A percentile compares a stretch with the other conserved stretches of the same genome.
Evolutionary conservation across 2,797 vertebrate genomes (phyloP).

Genomic region (Spheniscus humboldti): DNA sequence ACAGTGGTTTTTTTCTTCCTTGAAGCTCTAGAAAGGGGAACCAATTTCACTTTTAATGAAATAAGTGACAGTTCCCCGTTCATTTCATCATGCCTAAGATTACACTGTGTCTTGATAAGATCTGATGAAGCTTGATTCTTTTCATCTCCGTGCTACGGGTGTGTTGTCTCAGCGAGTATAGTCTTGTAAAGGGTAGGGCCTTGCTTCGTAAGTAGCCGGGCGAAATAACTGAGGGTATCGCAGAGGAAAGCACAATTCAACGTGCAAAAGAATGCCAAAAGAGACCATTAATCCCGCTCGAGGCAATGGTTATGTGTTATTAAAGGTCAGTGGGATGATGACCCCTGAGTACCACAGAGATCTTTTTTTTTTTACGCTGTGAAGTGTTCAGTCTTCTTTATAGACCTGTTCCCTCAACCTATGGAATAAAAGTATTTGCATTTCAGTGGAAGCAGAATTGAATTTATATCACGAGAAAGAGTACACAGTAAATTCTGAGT

Average conservation of each 20-base stretch:
- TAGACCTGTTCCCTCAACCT: background rate
- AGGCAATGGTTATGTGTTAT: background rate
- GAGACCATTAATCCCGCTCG: background rate
- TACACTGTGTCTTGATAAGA: background rate
- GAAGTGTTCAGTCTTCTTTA: background rate
- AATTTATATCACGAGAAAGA: background rate
- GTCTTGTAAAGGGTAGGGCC: background rate
- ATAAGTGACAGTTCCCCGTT: background rate
- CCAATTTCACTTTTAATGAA: background rate
- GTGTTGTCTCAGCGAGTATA: background rate
- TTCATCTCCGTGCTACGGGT: background rate
- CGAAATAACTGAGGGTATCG: background rate
- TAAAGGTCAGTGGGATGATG: background rate
- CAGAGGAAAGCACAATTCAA: background rate
- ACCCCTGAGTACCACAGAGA: background rate
- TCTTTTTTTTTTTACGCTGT: background rate
- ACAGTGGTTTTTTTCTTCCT: background rate
- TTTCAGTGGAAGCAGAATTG: background rate
- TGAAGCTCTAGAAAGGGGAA: background rate
- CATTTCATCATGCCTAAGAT: background rate
- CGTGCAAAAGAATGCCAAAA: rapidly evolving
- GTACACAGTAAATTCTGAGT: background rate
- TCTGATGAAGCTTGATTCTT: background rate
- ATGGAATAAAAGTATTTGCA: background rate
- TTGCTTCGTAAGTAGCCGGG: background rate